A percentile compares a stretch with the other conserved stretches of the same genome.
phyloP scores from a whole-genome alignment of 2,113 vertebrate genomes.

The Ictalurus furcatus region DNA sequence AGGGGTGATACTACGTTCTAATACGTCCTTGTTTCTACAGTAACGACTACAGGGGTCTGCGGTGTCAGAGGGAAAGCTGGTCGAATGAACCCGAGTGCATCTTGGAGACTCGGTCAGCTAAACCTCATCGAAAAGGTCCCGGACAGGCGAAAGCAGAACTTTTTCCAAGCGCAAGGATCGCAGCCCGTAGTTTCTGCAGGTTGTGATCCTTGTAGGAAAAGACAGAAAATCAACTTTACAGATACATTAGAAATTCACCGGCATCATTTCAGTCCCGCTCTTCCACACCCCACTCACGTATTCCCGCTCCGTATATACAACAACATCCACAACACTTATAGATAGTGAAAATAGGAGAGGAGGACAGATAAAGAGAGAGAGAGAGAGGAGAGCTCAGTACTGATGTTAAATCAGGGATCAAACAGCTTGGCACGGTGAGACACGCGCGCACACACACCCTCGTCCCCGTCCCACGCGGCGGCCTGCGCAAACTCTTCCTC shows the following conservation, averaged over 20 bases:
- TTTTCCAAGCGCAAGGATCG: neutral
- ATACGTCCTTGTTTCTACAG: too few species aligned
- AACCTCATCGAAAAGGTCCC: neutral
- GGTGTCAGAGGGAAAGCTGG: neutral
- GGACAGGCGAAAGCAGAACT: neutral
- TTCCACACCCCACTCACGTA: conserved; percentile 26
- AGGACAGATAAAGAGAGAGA: neutral
- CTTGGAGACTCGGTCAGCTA: neutral
- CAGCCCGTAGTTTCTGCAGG: neutral
- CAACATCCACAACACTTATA: conserved; percentile 22
- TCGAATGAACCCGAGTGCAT: neutral
- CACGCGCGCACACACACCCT: neutral
- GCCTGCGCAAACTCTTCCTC: conserved; percentile 19
- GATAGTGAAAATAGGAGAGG: neutral
- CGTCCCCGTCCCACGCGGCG: neutral
- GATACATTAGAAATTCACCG: too few species aligned
- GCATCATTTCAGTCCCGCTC: neutral
- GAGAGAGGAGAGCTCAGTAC: neutral
- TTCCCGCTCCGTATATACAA: neutral
- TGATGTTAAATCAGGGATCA: conserved; percentile 49
- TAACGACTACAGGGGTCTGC: too few species aligned
- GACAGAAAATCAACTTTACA: neutral
- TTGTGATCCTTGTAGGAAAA: neutral
- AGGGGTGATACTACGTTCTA: too few species aligned
- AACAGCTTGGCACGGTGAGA: conserved; percentile 22